phyloP scores from a whole-genome alignment of 2,797 vertebrate genomes.

The Poecilia picta region DNA sequence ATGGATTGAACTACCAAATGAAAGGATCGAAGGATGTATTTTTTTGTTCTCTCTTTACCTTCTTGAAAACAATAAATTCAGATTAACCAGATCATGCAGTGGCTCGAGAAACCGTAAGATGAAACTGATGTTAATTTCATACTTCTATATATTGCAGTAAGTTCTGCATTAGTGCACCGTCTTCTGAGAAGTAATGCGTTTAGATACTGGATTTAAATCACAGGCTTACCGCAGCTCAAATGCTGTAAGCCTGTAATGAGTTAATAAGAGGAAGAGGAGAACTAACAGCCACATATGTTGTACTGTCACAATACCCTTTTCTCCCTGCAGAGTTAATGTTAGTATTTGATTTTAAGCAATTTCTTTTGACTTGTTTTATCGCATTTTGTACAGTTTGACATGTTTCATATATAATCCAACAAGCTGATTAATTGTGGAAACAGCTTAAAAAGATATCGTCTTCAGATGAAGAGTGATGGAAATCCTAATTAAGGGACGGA shows the following conservation, averaged over 20 bases:
- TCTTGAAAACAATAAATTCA: neutral
- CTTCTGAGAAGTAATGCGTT: neutral
- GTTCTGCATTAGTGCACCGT: neutral
- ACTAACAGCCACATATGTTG: neutral
- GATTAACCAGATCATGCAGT: neutral
- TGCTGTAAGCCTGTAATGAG: neutral
- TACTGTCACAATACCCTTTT: neutral
- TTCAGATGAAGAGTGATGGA: neutral
- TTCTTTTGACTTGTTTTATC: neutral
- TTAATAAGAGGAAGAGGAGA: neutral
- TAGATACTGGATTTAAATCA: neutral
- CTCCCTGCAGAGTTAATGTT: neutral
- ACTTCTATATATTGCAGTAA: neutral
- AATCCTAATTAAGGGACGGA: neutral
- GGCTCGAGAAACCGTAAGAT: neutral
- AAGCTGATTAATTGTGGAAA: neutral
- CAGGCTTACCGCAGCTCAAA: neutral
- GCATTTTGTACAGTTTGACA: neutral
- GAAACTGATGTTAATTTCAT: neutral
- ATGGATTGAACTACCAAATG: neutral
- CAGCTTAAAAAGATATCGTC: neutral
- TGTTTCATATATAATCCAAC: neutral
- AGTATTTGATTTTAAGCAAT: neutral
- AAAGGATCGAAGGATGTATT: neutral
- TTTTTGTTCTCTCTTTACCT: neutral